Evolutionary conservation across 2,113 vertebrate genomes (phyloP).

Genomic region (Nyctibius bracteatus): DNA sequence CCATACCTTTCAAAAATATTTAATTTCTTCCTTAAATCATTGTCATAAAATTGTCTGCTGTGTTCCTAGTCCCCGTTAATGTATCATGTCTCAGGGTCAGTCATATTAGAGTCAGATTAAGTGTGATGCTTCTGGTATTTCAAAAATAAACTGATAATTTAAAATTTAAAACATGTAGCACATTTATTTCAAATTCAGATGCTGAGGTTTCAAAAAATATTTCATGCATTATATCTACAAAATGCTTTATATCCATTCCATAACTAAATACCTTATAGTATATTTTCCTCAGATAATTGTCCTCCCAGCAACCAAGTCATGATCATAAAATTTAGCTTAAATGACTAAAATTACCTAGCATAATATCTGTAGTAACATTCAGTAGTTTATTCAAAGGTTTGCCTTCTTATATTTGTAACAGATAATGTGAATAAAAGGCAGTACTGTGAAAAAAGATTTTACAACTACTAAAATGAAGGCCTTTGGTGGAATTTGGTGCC

Average conservation of each 20-base stretch:
- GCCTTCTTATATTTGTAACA: neutral
- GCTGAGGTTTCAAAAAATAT: neutral
- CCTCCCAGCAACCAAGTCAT: neutral
- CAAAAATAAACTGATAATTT: neutral
- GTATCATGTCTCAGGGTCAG: neutral
- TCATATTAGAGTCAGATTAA: neutral
- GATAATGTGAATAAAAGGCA: neutral
- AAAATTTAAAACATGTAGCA: neutral
- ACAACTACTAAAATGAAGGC: neutral
- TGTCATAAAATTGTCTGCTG: neutral
- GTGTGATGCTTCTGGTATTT: neutral
- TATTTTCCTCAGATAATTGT: neutral
- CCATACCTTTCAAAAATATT: neutral
- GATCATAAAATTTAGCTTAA: neutral
- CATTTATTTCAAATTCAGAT: neutral
- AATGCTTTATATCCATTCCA: neutral
- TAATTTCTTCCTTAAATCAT: neutral
- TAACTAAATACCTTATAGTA: neutral
- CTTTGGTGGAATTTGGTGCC: neutral
- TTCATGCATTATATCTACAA: neutral
- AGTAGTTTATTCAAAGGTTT: neutral
- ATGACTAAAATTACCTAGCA: neutral
- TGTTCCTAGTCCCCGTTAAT: neutral
- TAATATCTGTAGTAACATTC: neutral
- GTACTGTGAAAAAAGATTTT: neutral